Percentiles rank a stretch among this genome's conserved stretches.
These are phyloP conservation scores for Tipula confusa DNA, from an alignment of 2,888 invertebrate species.

Conservation along the genomic window DNA sequence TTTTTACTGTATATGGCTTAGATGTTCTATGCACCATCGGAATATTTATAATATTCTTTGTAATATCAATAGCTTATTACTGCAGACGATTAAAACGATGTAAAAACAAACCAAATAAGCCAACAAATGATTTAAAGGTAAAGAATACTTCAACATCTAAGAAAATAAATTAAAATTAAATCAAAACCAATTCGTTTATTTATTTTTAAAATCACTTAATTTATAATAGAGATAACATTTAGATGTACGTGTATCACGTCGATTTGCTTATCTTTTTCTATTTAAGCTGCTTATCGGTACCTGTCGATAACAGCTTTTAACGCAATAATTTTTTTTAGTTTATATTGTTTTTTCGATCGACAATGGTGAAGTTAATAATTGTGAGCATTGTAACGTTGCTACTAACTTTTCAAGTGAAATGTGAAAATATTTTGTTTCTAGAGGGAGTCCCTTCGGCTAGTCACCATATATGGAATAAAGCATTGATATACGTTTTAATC, in stretches of 20 bases:
- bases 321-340: neutral
- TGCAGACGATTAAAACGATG: too few species aligned
- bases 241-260: neutral
- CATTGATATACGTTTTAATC: conserved; percentile 31
- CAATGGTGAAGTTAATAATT: neutral
- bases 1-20: neutral
- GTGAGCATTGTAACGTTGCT: neutral
- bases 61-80: neutral
- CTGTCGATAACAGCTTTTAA: neutral
- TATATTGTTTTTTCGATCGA: neutral
- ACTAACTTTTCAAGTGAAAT: neutral
- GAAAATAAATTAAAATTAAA: neutral
- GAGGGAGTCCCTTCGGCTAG: conserved; percentile 33
- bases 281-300: neutral
- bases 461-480: conserved; percentile 34
- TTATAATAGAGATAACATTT: neutral
- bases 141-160: neutral
- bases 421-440: conserved; percentile 34
- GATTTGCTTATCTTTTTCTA: neutral
- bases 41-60: neutral
- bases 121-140: neutral
- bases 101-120: neutral
- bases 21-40: neutral
- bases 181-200: neutral
- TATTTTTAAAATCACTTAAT: too few species aligned